Percentiles rank a stretch among this genome's conserved stretches.
Evolutionary conservation across 2,888 invertebrate species (phyloP).

Genomic region (Ischnura elegans): DNA sequence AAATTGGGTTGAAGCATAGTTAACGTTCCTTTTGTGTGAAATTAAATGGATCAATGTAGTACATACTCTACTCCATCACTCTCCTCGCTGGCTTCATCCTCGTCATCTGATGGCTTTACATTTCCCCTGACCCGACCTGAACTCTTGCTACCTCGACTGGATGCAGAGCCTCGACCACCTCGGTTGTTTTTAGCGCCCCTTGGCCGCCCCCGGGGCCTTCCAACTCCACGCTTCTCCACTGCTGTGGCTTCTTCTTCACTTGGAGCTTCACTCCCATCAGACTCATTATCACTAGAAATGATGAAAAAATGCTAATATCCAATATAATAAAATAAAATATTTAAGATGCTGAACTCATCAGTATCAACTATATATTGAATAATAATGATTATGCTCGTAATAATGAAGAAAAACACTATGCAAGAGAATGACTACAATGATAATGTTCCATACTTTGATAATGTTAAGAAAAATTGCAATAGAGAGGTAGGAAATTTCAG

Average conservation of each 20-base stretch:
- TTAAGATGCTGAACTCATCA: too few species aligned
- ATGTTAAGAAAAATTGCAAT: too few species aligned
- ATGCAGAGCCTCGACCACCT: slow-evolving; percentile 18
- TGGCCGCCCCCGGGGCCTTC: slow-evolving; percentile 46
- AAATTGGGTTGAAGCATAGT: too few species aligned
- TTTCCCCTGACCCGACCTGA: neutral
- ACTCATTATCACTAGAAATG: slow-evolving; percentile 41
- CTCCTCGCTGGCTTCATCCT: slow-evolving; percentile 50
- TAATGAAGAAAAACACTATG: too few species aligned
- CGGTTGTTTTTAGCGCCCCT: neutral
- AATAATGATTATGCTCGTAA: too few species aligned
- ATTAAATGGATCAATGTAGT: too few species aligned
- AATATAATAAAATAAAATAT: too few species aligned
- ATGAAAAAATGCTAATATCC: neutral
- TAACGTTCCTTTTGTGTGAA: too few species aligned
- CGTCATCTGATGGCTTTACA: neutral
- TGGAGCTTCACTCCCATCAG: slow-evolving; percentile 2
- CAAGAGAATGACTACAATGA: too few species aligned
- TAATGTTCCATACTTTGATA: too few species aligned
- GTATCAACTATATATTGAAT: too few species aligned
- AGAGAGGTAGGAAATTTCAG: too few species aligned
- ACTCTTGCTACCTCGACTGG: slow-evolving; percentile 36
- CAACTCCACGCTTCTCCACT: slow-evolving; percentile 20
- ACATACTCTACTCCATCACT: slow-evolving; percentile 32
- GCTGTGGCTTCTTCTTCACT: slow-evolving; percentile 37